Evolutionary conservation across 2,113 vertebrate species (phyloP), one percentile per base, ranked within the genome.

Genomic region (Orientallactaga bullata): DNA sequence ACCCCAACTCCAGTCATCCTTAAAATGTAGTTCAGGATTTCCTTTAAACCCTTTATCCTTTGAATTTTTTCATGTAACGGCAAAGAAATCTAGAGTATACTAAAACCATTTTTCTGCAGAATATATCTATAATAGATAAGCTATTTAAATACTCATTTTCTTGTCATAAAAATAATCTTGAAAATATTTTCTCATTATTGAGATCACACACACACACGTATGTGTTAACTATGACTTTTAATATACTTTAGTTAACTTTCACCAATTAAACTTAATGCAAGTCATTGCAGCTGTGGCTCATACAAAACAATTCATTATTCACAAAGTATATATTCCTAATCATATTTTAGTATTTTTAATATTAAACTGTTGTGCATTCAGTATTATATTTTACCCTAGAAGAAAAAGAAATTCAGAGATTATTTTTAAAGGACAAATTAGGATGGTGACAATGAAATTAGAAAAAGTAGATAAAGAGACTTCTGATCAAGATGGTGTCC

Each of bases 251-350:
- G 23, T 61, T 68, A 26, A 55, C 84, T 73, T 16, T 92, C 9
- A 88, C n/a, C 3, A 82, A 18, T 66, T 17, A 58, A 92, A 69
- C 79, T 15, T 86, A 91, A 80, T 85, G n/a, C 30, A 88, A 77
- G 35, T 37, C 37, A 85, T 73, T 63, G 4, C 87, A 69, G 13
- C 13, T 60, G 5, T 42, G 17, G 24, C 35, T 42, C 55, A 85
- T 47, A 28, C 7, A 79, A 89, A 83, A 47, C 76, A 21, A 84
- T 47, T 88, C 21, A 76, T 65, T 84, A 80, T 90, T 78, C 58
- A 78, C n/a, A 82, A 79, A 12, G 9, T 20, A 20, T 69, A 74
- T 10, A 42, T 55, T 80, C 11, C 7, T 42, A 92, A 63, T 37
- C 66, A 39, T 83, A 83, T 60, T 58, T 71, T 84, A 74, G 47